These are phyloP conservation scores for Sparus aurata DNA, from an alignment of 2,797 vertebrate species.

Conservation along the genomic window DNA sequence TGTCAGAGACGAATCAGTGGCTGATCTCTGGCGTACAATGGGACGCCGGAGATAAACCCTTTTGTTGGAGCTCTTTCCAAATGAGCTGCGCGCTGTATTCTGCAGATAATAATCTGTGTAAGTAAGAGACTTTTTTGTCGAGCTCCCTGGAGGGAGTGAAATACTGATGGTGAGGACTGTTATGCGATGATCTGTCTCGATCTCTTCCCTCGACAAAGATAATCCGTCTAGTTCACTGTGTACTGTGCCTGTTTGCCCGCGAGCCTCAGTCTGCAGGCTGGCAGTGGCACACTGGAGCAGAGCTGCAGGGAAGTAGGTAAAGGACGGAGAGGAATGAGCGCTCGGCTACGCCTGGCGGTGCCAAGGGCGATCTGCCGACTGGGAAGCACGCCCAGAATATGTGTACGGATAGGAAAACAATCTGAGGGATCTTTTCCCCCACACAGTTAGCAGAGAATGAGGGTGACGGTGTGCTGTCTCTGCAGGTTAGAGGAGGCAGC, in stretches of 20 bases:
- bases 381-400: slow-evolving; percentile 78
- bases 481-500: slow-evolving; percentile 56
- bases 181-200: slow-evolving; percentile 83
- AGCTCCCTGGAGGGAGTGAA: slow-evolving; percentile 76
- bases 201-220: slow-evolving; percentile 84
- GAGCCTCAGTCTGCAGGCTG: slow-evolving; percentile 63
- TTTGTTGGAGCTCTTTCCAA: slow-evolving; percentile 63
- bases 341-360: slow-evolving; percentile 52
- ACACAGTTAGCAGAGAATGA: slow-evolving; percentile 52
- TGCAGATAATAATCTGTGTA: slow-evolving; percentile 73
- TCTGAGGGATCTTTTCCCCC: slow-evolving; percentile 57
- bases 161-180: slow-evolving; percentile 79
- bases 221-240: slow-evolving; percentile 83
- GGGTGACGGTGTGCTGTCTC: slow-evolving; percentile 50
- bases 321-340: slow-evolving; percentile 66
- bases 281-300: slow-evolving; percentile 58
- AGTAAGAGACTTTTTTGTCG: slow-evolving; percentile 71
- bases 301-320: slow-evolving; percentile 70
- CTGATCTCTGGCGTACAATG: slow-evolving; percentile 54
- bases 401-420: slow-evolving; percentile 69
- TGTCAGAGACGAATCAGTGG: slow-evolving; percentile 58
- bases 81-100: slow-evolving; percentile 59
- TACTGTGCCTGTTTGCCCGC: slow-evolving; percentile 72
- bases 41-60: slow-evolving; percentile 61
- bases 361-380: slow-evolving; percentile 76